Evolutionary conservation across 1,140 invertebrate genomes (phyloP), one percentile per base, ranked within the genome.

Genomic region (Maconellicoccus hirsutus): DNA sequence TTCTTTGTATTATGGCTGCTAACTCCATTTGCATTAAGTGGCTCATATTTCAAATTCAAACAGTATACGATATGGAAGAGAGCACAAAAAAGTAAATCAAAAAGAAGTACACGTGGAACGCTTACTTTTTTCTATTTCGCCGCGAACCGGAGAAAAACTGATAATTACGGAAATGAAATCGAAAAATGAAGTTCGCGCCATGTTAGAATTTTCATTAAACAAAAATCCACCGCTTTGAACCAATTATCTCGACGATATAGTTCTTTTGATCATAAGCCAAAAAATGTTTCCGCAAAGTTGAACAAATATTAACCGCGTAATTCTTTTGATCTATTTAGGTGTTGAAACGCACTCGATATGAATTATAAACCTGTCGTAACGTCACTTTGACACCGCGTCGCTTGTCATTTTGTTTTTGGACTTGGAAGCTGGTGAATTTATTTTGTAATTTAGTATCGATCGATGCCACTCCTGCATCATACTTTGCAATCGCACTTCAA

Each of bases 1-100:
- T 66, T 66, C 61, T 66, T 66, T 66, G 61, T 66, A 66, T 25
- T 66, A 66, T 25, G 7, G 61, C 61, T 26, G 61, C 25, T 66
- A 66, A 66, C 61, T 26, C 25, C 25, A 66, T 66, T 66, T 66
- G 61, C 61, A 66, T 66, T 66, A 66, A 66, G 61, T 66, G 61
- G 61, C 61, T 66, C 61, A 66, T 66, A 66, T 66, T 66, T 66
- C 61, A 66, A 66, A 66, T 66, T 25, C 25, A 25, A 59, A 22
- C 6, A 19, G 16, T 59, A 19, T 59, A 19, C 16, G 16, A n/a
- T 16, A 59, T 59, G 21, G n/a, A 59, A 59, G 16, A 59, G 21
- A 22, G 52, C 52, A 19, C 3, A 22, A 59, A 59, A 59, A 59
- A 59, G 21, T 19, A 59, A 59, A 59, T 19, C 16, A 59, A 59